A percentile compares a stretch with the other conserved stretches of the same genome.
Evolutionary conservation across 23 tunicate species (phyloP).

Genomic region (Corella eumyota): DNA sequence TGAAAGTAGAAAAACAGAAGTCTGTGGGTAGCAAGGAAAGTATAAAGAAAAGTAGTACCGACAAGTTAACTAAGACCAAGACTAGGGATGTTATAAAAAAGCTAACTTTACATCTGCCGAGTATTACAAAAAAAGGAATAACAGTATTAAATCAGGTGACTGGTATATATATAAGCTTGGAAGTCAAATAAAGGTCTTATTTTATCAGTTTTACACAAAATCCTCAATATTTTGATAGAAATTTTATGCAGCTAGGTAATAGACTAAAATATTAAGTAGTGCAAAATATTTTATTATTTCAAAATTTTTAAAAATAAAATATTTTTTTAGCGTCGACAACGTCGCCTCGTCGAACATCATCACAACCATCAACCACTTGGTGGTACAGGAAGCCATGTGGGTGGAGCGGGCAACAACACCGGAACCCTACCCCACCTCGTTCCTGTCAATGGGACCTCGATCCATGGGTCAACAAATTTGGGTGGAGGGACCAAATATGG

Average conservation of each 20-base stretch:
- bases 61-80: not conserved
- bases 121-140: conserved; percentile 11
- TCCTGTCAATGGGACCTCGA: conserved; percentile 67
- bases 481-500: conserved; percentile 42
- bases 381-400: conserved; percentile 51
- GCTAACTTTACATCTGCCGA: no score
- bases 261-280: no score
- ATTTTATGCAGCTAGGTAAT: no score
- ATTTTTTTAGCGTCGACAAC: conserved; percentile 62
- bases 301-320: no score
- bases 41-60: not conserved
- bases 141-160: conserved; percentile 7
- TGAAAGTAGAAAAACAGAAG: not conserved
- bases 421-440: conserved; percentile 60
- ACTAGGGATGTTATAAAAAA: no score
- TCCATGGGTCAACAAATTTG: conserved; percentile 56
- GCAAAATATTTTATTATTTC: no score
- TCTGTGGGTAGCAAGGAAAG: no score
- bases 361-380: conserved; percentile 46
- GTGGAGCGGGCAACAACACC: conserved; percentile 5
- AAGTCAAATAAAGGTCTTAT: no score
- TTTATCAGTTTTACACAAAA: no score
- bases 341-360: conserved; percentile 72
- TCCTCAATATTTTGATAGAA: no score
- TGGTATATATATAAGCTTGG: no score